A percentile compares a stretch with the other conserved stretches of the same genome.
These are phyloP conservation scores for Leucania comma DNA, from an alignment of 2,888 invertebrate genomes.

Conservation along the genomic window DNA sequence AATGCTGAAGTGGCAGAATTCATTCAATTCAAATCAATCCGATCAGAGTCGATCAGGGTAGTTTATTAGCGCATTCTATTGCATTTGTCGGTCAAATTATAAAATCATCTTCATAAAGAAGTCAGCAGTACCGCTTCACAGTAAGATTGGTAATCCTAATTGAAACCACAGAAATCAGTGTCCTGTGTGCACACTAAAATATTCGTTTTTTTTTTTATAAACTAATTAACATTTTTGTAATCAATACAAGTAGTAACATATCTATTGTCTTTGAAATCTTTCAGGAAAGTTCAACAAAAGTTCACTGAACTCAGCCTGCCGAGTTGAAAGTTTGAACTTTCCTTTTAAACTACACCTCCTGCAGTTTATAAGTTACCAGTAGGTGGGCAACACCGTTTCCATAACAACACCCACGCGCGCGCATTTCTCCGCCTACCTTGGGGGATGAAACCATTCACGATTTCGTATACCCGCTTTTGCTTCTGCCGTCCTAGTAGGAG, in stretches of 20 bases:
- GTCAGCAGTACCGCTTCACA: too few relatives aligned
- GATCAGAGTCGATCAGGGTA: too few relatives aligned
- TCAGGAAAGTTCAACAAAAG: constrained; percentile 21
- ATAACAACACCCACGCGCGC: constrained; percentile 86
- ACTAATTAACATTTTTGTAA: not conserved
- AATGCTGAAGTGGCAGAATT: too few relatives aligned
- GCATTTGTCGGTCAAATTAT: too few relatives aligned
- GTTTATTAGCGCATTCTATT: too few relatives aligned
- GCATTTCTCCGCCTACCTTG: constrained; percentile 84
- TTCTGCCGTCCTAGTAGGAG: constrained; percentile 89
- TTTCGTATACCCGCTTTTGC: constrained; percentile 69
- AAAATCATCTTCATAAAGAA: too few relatives aligned
- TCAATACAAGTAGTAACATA: not conserved
- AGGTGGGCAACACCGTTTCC: constrained; percentile 83
- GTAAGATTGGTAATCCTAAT: too few relatives aligned
- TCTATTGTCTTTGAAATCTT: not conserved
- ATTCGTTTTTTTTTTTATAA: not conserved
- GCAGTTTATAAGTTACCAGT: constrained; percentile 76
- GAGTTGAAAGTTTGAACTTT: constrained; percentile 36
- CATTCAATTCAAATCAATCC: too few relatives aligned
- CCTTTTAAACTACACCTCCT: constrained; percentile 68
- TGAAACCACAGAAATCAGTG: too few relatives aligned
- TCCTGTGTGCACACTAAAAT: not conserved
- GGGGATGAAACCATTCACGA: constrained; percentile 75
- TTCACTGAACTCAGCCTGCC: constrained; percentile 28